These are phyloP conservation scores for Eleginops maclovinus DNA, from an alignment of 2,113 vertebrate genomes.

Conservation along the genomic window DNA sequence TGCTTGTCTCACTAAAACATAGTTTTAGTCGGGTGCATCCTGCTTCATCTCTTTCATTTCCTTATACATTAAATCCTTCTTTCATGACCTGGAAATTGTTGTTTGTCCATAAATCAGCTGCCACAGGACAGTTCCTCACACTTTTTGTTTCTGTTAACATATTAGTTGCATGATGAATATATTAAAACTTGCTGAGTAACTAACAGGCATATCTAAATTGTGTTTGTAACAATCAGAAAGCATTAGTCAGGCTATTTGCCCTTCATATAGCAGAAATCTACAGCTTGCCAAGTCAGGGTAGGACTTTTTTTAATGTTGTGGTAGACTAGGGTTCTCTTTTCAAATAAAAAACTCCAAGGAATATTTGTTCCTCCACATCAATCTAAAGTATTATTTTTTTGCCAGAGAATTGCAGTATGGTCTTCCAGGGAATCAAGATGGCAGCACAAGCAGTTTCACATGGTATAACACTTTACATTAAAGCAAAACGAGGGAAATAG, in stretches of 20 bases:
- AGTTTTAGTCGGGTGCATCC: background rate
- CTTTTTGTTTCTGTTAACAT: conserved; percentile 2
- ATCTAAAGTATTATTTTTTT: background rate
- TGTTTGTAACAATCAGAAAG: background rate
- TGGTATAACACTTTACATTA: too few relatives aligned
- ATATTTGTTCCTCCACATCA: background rate
- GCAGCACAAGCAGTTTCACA: too few relatives aligned
- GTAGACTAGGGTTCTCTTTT: background rate
- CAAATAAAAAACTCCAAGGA: background rate
- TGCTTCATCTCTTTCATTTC: background rate
- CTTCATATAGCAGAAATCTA: background rate
- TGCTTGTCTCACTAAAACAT: conserved; percentile 9
- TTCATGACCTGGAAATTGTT: background rate
- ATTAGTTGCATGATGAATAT: conserved; percentile 24
- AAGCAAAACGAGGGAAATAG: too few relatives aligned
- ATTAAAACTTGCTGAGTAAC: background rate
- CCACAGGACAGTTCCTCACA: background rate
- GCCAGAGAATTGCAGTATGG: too few relatives aligned
- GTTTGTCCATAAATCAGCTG: background rate
- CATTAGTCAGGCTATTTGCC: background rate
- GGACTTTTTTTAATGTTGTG: background rate
- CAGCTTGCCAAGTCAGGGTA: background rate
- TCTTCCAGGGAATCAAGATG: too few relatives aligned
- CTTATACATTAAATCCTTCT: background rate
- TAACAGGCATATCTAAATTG: background rate